phyloP scores from a whole-genome alignment of 2,797 vertebrate genomes.

The Discoglossus pictus region DNA sequence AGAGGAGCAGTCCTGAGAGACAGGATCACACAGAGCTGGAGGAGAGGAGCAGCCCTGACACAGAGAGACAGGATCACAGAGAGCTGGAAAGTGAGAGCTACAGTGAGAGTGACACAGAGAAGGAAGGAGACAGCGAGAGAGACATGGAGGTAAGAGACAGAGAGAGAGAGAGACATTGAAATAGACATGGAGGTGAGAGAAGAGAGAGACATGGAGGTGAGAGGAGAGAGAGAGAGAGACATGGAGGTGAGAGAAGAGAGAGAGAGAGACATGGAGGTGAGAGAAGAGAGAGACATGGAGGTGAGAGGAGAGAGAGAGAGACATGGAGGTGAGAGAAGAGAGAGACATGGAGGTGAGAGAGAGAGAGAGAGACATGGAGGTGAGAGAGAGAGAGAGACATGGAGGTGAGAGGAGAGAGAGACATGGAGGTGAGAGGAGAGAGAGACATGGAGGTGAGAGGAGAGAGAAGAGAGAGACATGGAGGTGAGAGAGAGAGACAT shows the following conservation, averaged over 20 bases:
- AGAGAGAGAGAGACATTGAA: too few relatives aligned
- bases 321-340: too few relatives aligned
- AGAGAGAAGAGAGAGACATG: too few relatives aligned
- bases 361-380: too few relatives aligned
- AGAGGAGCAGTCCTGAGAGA: background rate
- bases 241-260: constrained; percentile 64
- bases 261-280: too few relatives aligned
- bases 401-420: constrained; percentile 26
- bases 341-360: constrained; percentile 60
- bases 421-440: too few relatives aligned
- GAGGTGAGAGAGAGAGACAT: constrained; percentile 15
- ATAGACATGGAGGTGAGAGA: constrained; percentile 17
- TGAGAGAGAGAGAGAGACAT: constrained; percentile 15
- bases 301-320: too few relatives aligned
- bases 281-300: constrained; percentile 5
- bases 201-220: too few relatives aligned
- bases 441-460: constrained; percentile 60
- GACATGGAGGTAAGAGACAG: constrained; percentile 61
- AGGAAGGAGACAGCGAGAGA: too few relatives aligned
- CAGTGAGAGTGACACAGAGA: constrained; percentile 13
- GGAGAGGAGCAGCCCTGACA: constrained; percentile 23
- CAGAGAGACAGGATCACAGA: constrained; percentile 10
- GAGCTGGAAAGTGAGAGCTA: constrained; percentile 15
- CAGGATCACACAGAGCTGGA: background rate
- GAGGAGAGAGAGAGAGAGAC: too few relatives aligned